These are phyloP conservation scores for Atta cephalotes DNA, from an alignment of 1,140 invertebrate species.

Conservation along the genomic window DNA sequence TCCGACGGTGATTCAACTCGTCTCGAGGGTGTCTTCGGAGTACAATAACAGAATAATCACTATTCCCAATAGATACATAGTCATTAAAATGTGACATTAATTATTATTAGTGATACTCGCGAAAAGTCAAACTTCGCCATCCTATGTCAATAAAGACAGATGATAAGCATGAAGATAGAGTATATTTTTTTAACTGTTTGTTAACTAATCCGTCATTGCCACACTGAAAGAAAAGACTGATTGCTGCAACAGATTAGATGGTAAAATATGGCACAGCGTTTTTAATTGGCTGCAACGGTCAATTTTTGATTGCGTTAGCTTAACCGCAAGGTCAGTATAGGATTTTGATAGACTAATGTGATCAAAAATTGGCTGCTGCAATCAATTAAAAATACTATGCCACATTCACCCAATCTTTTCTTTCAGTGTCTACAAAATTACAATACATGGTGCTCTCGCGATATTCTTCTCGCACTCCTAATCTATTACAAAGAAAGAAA, in stretches of 20 bases:
- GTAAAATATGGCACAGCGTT: no score
- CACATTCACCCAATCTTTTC: no score
- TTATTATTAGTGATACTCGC: conserved; percentile 46
- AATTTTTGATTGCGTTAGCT: no score
- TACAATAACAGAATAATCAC: conserved; percentile 57
- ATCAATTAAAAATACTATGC: no score
- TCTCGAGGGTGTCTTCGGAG: conserved; percentile 50
- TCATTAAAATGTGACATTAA: conserved; percentile 63
- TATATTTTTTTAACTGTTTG: conserved; percentile 18
- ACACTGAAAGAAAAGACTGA: no score
- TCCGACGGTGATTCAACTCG: conserved; percentile 47
- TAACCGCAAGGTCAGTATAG: no score
- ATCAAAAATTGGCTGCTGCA: no score
- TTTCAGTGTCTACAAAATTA: neutral
- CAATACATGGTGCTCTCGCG: neutral
- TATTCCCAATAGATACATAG: conserved; percentile 54
- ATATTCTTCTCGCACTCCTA: neutral
- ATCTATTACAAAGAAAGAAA: neutral
- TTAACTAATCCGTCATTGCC: conserved; percentile 8
- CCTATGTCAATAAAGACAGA: conserved; percentile 19
- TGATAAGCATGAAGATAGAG: conserved; percentile 25
- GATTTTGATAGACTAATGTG: no score
- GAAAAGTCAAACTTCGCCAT: conserved; percentile 35
- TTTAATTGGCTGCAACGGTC: no score
- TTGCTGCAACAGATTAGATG: no score